Base-by-base conservation (phyloP, 2,888 invertebrate genomes). In the Xestia c-nigrum region DNA sequence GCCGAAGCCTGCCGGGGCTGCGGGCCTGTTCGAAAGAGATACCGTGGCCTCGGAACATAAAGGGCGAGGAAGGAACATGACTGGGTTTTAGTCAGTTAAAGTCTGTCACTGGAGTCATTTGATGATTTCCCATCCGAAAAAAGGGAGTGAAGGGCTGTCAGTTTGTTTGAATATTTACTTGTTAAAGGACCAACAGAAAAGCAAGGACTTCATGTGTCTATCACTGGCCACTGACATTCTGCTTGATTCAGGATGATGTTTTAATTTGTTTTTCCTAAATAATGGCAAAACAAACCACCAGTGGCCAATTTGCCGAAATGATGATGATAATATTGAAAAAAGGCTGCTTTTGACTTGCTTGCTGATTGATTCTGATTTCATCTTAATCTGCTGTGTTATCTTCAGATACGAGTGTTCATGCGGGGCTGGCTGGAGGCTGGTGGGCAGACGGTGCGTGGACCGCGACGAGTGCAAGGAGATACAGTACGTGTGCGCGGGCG, bases 381-480 rank as follows among this genome's bases (percentile, higher is more conserved):
- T 59, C 2, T 40, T 4, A 61, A 52, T 0, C 5, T 21, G 4
- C 12, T 64, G 72, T 59, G 31, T 69, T 73, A 61, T 46, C 4
- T 72, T 14, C 78, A 96, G 96, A 0, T 96, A 94, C 88, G 95
- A 96, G 77, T 99, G 99, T 91, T 97, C 97, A 16, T 99, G 99
- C 92, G 98, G 98, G 0, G 97, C 97, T 6, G 99, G 99, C 5
- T 98, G 98, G 96, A 97, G 98, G 85, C 93, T 98, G 64, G 97
- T 97, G 61, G 95, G 97, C 3, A 89, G 93, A 9, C 94, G 94
- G 38, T 97, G 97, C 91, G 95, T 97, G 97, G 99, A 99, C 92
- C 97, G 98, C 31, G 98, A 99, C 93, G 99, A 99, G 92, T 99
- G 99, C 90, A 94, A 97, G 46, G 97, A 98, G 83, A 97, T 97